Evolutionary conservation across 2,888 invertebrate genomes (phyloP).

Genomic region (Ptychoptera contaminata): DNA sequence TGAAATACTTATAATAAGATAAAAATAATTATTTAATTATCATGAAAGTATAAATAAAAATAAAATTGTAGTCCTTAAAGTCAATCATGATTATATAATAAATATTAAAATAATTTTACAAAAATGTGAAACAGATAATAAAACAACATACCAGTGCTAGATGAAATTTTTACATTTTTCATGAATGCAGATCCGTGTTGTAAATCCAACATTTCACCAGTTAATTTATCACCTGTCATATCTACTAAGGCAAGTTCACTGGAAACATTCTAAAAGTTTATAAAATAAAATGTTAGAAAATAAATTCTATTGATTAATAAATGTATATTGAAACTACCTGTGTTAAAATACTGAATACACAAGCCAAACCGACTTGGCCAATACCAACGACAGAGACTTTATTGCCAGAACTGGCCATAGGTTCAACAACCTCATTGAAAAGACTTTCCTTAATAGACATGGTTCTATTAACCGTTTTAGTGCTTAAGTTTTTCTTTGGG

Average conservation of each 20-base stretch:
- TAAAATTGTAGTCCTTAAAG: no score
- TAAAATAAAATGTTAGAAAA: constrained; percentile 1
- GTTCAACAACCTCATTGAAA: constrained; percentile 32
- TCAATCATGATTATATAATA: no score
- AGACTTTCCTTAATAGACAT: no score
- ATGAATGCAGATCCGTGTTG: constrained; percentile 79
- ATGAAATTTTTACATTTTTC: constrained; percentile 61
- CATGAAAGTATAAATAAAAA: no score
- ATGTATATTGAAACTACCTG: constrained; percentile 39
- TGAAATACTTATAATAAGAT: no score
- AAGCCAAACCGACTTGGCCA: constrained; percentile 86
- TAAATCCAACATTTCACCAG: constrained; percentile 81
- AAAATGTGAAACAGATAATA: constrained; percentile 18
- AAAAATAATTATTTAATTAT: no score
- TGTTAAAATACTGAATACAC: constrained; percentile 72
- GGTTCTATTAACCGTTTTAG: no score
- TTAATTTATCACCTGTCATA: constrained; percentile 63
- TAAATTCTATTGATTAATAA: background rate
- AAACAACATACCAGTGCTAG: constrained; percentile 39
- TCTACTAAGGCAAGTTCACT: constrained; percentile 72
- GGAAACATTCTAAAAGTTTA: constrained; percentile 44
- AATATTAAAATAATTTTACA: background rate
- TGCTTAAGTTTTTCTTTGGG: no score
- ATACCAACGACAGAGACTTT: constrained; percentile 78
- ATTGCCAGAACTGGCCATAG: constrained; percentile 37